Evolutionary conservation across 2,797 vertebrate species (phyloP), one percentile per base, ranked within the genome.

Genomic region (Peromyscus melanophrys): DNA sequence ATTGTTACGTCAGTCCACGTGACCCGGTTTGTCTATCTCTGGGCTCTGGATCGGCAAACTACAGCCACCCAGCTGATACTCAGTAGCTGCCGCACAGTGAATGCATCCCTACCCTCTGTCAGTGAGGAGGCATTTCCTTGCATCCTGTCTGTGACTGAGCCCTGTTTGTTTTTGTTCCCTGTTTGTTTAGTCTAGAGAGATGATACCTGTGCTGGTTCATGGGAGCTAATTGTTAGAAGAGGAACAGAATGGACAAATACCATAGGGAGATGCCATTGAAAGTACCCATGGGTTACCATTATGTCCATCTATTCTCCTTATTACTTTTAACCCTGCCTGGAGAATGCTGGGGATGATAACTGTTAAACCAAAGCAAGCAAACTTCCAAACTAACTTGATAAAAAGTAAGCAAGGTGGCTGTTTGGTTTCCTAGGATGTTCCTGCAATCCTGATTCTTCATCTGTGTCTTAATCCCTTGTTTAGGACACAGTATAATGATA

Each of bases 151-250:
- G n/a, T 61, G 71, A 81, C 84, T 2, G 29, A 81, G 61, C 16
- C 43, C 67, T 80, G 46, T 94, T 93, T 95, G 76, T 65, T 59
- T 82, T 87, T 25, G 2, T 81, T n/a, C 52, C 40, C 40, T 31
- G 92, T 85, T 40, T 95, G 77, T 97, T 96, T 96, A 92, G 95
- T 95, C 91, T 97, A 37, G 73, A 73, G 57, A 59, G 73, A 55
- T 76, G 85, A 67, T 94, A 69, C 82, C 65, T 59, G 43, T 34
- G 88, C 85, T 81, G 93, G 89, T 67, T 94, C 73, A 31, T 25
- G 67, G 67, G 75, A 92, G 94, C 37, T 14, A 63, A 89, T 61
- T 8, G 40, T 75, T 94, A 78, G 61, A 65, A 80, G 61, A 83
- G 57, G 73, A 97, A 91, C 90, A 96, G 92, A 95, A 65, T 13